phyloP scores from a whole-genome alignment of 1,140 invertebrate genomes.

The Drosophila orena region DNA sequence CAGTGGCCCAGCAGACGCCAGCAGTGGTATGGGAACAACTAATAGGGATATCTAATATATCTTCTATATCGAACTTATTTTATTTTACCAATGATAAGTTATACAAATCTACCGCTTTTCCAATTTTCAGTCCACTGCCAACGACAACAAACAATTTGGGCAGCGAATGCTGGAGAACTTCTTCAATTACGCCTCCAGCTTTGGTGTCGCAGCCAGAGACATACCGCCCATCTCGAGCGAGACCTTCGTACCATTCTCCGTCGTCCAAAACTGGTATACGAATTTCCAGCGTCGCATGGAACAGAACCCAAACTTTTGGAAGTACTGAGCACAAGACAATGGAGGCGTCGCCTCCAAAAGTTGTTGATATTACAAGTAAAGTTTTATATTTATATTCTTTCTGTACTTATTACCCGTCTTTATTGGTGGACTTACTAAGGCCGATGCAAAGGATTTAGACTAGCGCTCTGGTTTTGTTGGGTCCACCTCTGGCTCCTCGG shows the following conservation, averaged over 20 bases:
- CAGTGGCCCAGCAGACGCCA: constrained; percentile 87
- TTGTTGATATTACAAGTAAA: constrained; percentile 40
- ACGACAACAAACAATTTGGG: constrained; percentile 92
- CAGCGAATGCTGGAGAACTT: constrained; percentile 97
- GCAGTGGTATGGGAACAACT: constrained; percentile 72
- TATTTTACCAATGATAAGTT: too few species aligned
- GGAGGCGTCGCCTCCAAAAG: not conserved
- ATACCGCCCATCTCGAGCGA: constrained; percentile 93
- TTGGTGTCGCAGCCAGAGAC: constrained; percentile 91
- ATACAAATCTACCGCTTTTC: too few species aligned
- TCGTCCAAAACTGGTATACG: constrained; percentile 96
- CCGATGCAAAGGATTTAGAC: not conserved
- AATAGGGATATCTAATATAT: too few species aligned
- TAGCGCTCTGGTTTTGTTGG: not conserved
- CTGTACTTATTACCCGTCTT: not conserved
- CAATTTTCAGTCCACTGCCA: constrained; percentile 73
- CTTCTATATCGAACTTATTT: too few species aligned
- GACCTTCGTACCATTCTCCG: constrained; percentile 93
- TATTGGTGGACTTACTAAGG: not conserved
- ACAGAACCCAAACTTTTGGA: constrained; percentile 98
- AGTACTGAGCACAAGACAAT: constrained; percentile 80
- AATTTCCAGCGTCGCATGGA: constrained; percentile 95
- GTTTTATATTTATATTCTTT: constrained; percentile 35
- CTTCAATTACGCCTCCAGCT: constrained; percentile 96
- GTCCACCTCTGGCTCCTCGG: not conserved